These are phyloP conservation scores for Stratiomys singularior DNA, from an alignment of 2,888 invertebrate genomes.

Conservation along the genomic window DNA sequence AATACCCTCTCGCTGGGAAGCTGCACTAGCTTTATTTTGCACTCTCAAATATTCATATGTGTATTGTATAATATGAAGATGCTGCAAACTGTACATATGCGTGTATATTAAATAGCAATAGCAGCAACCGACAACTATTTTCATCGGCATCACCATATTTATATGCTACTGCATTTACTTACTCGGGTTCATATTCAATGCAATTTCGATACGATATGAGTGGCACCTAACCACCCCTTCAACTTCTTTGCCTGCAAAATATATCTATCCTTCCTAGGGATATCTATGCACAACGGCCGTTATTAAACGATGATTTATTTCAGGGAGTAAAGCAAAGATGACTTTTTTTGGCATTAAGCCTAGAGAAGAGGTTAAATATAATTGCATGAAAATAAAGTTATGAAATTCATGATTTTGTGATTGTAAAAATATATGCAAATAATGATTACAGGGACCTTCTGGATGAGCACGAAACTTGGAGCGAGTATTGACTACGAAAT, in stretches of 20 bases:
- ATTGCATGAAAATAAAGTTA: not conserved
- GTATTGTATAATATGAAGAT: too few species aligned
- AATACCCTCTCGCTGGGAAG: not conserved
- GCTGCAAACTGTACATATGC: constrained; percentile 44
- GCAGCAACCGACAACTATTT: constrained; percentile 30
- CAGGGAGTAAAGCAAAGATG: constrained; percentile 45
- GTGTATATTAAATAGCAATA: constrained; percentile 6
- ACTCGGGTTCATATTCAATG: constrained; percentile 14
- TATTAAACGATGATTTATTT: constrained; percentile 52
- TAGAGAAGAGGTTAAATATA: constrained; percentile 19
- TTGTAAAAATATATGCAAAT: not conserved
- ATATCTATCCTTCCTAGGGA: not conserved
- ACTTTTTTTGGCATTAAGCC: constrained; percentile 47
- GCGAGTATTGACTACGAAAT: too few species aligned
- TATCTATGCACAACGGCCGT: constrained; percentile 45
- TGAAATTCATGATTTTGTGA: not conserved
- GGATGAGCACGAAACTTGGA: too few species aligned
- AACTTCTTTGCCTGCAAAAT: not conserved
- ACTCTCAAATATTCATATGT: constrained; percentile 42
- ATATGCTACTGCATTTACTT: constrained; percentile 43
- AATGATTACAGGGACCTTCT: too few species aligned
- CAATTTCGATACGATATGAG: constrained; percentile 15
- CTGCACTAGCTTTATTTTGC: constrained; percentile 27
- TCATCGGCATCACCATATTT: constrained; percentile 37
- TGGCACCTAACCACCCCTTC: constrained; percentile 18